Evolutionary conservation across 2,888 invertebrate species (phyloP).

Genomic region (Agonopterix heracliana): DNA sequence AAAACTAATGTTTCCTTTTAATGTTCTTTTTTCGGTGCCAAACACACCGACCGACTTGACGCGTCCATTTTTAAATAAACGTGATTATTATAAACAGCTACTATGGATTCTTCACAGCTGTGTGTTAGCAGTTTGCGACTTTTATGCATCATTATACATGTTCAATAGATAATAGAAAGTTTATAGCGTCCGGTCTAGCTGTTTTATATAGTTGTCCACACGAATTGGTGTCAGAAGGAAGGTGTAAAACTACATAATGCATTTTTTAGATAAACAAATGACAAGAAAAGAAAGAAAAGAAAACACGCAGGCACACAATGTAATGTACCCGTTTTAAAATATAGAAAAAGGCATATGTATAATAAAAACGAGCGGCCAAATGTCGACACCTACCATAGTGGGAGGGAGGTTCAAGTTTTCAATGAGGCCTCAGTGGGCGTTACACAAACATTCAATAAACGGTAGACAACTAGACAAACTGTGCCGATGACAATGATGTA

Average conservation of each 20-base stretch:
- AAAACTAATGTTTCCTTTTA: slow-evolving; percentile 38
- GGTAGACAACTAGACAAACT: slow-evolving; percentile 11
- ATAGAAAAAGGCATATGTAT: not conserved
- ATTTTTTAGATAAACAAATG: not conserved
- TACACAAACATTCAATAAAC: slow-evolving; percentile 34
- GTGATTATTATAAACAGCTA: slow-evolving; percentile 29
- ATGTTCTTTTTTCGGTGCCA: slow-evolving; percentile 26
- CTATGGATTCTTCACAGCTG: slow-evolving; percentile 27
- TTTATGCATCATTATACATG: slow-evolving; percentile 40
- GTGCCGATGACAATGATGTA: slow-evolving; percentile 19
- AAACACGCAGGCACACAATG: not conserved
- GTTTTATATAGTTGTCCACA: slow-evolving; percentile 30
- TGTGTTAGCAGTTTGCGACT: slow-evolving; percentile 35
- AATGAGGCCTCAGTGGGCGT: slow-evolving; percentile 35
- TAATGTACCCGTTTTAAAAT: not conserved
- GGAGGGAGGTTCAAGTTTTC: slow-evolving; percentile 27
- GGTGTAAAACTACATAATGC: slow-evolving; percentile 26
- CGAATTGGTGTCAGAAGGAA: slow-evolving; percentile 40
- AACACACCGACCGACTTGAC: slow-evolving; percentile 21
- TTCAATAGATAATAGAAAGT: slow-evolving; percentile 49
- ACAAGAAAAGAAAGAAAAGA: not conserved
- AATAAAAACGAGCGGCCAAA: slow-evolving; percentile 17
- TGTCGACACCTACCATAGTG: slow-evolving; percentile 32
- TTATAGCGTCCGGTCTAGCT: slow-evolving; percentile 54
- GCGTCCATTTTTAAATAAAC: slow-evolving; percentile 20